Conservation (phyloP, 1,140 invertebrate genomes). For the Macrostomum lignano region DNA sequence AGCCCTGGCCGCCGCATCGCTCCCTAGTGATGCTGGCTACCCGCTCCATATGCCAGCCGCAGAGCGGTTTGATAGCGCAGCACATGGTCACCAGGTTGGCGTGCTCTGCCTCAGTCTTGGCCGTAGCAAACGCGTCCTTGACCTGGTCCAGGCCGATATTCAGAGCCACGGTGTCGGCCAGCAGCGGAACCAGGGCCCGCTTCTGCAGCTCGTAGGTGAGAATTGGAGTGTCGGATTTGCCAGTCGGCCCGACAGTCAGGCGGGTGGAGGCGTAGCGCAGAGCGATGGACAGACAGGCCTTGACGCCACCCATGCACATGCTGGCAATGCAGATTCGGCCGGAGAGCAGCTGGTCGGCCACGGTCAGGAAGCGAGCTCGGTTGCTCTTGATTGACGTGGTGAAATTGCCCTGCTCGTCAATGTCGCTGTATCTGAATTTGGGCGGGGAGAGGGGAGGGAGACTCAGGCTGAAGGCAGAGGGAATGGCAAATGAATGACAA, state of each 20-base stretch:
- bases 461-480: no score
- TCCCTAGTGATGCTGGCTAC: conserved; percentile 15
- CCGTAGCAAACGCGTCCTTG: conserved; percentile 12
- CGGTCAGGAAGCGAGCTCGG: conserved; percentile 18
- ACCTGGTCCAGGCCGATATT: conserved; percentile 21
- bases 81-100: conserved; percentile 19
- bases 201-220: conserved; percentile 21
- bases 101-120: conserved; percentile 15
- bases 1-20: conserved; percentile 22
- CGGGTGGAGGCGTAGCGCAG: conserved; percentile 17
- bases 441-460: no score
- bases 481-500: no score
- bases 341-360: conserved; percentile 21
- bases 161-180: conserved; percentile 18
- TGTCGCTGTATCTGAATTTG: no score
- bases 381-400: conserved; percentile 12
- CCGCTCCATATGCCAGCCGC: conserved; percentile 16
- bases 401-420: conserved; percentile 9
- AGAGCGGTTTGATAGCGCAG: conserved; percentile 19
- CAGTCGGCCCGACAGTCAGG: conserved; percentile 17
- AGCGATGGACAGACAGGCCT: conserved; percentile 15
- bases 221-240: conserved; percentile 21
- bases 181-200: conserved; percentile 17
- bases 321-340: conserved; percentile 21
- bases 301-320: conserved; percentile 13